Base-by-base conservation (phyloP, 2,888 invertebrate genomes). In the Syrista parreyssii region DNA sequence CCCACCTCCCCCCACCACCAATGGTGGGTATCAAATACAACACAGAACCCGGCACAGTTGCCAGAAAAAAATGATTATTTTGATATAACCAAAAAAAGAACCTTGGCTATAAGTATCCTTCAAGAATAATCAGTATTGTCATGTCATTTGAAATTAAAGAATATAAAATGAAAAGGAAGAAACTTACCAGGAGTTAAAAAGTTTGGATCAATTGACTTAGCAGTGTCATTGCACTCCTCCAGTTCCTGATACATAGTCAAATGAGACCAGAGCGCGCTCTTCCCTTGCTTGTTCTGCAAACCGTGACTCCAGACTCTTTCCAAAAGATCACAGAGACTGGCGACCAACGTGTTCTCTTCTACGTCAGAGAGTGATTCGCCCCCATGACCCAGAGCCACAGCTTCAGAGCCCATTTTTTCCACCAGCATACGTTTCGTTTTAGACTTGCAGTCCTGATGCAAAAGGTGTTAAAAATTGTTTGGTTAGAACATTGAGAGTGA, bases 271-370 rank as follows among this genome's bases (percentile, higher is more conserved):
- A 99, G 93, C 0, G 99, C 98, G 1, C 99, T 99, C 92, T 99
- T 99, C 12, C 99, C 98, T 92, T 98, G 96, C 91, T 99, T 99
- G 80, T 96, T 96, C 87, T 98, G 98, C 76, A 99, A 92, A 0
- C 99, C 99, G 89, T 99, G 99, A 0, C 98, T 97, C 99, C 99
- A 99, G 35, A 99, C 96, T 84, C 99, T 94, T 92, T 99, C 99
- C 74, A 99, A 92, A 76, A 99, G 94, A 92, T 99, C 99, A 92
- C 99, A 99, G 6, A 99, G 93, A 78, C 98, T 97, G n/a, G 98
- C 99, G 72, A 99, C 99, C 86, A 99, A 93, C 0, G 99, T 99
- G 89, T 98, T 99, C 91, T 99, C 99, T 92, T 99, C 99, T 0
- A 98, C 96, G 30, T 94, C 94, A 0, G 94, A 93, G n/a, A 93